These are phyloP conservation scores for Egretta garzetta DNA, from an alignment of 2,113 vertebrate genomes.

Conservation along the genomic window DNA sequence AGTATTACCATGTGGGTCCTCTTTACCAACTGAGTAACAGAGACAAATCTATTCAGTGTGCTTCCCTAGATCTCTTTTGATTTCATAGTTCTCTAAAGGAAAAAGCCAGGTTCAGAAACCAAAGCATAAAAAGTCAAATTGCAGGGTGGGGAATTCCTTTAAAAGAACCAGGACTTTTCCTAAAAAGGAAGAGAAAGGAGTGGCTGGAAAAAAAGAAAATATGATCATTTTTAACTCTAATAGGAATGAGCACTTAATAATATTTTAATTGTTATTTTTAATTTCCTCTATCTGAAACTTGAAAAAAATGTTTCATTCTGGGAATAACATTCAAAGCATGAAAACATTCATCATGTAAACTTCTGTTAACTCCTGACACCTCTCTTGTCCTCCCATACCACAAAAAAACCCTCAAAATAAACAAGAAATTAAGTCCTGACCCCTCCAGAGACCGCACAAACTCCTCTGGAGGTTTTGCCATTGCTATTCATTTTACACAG, in stretches of 20 bases:
- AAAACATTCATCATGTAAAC: constrained; percentile 10
- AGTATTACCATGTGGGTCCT: neutral
- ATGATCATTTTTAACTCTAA: neutral
- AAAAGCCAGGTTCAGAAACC: neutral
- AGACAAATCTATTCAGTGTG: neutral
- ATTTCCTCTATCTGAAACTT: neutral
- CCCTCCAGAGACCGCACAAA: neutral
- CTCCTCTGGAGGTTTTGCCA: neutral
- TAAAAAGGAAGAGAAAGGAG: neutral
- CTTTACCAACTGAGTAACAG: neutral
- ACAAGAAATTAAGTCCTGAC: constrained; percentile 38
- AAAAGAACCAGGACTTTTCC: neutral
- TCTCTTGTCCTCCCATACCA: constrained; percentile 38
- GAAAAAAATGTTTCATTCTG: neutral
- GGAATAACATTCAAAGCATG: neutral
- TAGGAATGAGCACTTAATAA: neutral
- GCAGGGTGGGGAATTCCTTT: neutral
- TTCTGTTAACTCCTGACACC: constrained; percentile 33
- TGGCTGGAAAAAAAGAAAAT: neutral
- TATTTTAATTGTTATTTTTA: constrained; percentile 2
- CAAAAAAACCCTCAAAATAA: neutral
- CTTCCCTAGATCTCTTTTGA: neutral
- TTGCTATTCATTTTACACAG: neutral
- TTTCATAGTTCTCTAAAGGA: neutral
- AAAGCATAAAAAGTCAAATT: neutral